Conservation (phyloP, 2,797 vertebrate genomes). For the Artibeus jamaicensis region DNA sequence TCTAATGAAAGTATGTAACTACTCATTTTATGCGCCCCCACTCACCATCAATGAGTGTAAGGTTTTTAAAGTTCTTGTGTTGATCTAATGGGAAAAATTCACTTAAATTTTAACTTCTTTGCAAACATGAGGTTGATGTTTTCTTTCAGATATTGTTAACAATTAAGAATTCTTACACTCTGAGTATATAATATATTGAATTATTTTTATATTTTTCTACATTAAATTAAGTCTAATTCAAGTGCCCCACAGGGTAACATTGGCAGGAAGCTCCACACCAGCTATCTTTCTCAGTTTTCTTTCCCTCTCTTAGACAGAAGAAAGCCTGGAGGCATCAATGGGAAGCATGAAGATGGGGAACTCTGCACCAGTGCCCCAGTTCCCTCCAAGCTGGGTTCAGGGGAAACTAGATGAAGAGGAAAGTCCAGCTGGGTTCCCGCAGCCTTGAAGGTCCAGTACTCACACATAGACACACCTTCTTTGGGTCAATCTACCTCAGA, state of each 20-base stretch:
- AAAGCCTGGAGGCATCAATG: background rate
- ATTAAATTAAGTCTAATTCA: background rate
- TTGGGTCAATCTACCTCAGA: background rate
- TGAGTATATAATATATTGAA: background rate
- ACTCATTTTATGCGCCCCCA: background rate
- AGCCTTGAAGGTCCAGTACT: background rate
- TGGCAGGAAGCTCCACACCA: background rate
- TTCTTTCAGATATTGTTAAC: background rate
- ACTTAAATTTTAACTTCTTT: constrained; percentile 42
- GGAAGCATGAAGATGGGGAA: background rate
- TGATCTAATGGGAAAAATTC: background rate
- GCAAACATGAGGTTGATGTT: background rate
- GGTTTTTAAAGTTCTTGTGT: background rate
- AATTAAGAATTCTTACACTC: background rate
- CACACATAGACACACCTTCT: background rate
- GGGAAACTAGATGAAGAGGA: background rate
- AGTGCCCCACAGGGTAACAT: background rate
- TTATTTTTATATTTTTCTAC: background rate
- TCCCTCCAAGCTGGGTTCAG: background rate
- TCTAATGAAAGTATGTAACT: background rate
- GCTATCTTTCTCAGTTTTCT: background rate
- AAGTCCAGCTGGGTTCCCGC: background rate
- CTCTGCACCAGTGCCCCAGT: background rate
- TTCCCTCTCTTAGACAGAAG: background rate
- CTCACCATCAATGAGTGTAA: background rate